phyloP scores from a whole-genome alignment of 2,888 invertebrate species.

The Micoletzkya japonica region DNA sequence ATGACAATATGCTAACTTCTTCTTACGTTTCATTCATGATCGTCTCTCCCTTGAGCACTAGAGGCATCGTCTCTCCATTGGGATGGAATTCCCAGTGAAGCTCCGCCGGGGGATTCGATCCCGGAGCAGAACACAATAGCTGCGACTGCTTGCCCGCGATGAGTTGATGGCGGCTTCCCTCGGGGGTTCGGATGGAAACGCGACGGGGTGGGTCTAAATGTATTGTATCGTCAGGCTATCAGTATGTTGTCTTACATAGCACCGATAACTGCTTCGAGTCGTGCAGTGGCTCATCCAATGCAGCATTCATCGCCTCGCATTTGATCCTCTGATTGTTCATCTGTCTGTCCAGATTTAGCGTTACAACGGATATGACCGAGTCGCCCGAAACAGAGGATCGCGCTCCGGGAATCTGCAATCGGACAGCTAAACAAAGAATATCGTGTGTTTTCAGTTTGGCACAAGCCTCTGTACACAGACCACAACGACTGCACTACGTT shows the following conservation, averaged over 20 bases:
- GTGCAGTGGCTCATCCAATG: conserved; percentile 56
- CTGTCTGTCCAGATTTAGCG: conserved; percentile 52
- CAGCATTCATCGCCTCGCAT: conserved; percentile 58
- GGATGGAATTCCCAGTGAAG: conserved; percentile 44
- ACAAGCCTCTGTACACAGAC: too few relatives aligned
- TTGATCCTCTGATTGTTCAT: conserved; percentile 55
- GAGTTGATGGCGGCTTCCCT: conserved; percentile 42
- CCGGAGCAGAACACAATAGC: conserved; percentile 51
- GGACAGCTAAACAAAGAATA: not conserved
- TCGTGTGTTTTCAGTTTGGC: too few relatives aligned
- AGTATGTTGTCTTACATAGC: conserved; percentile 42
- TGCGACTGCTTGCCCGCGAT: conserved; percentile 48
- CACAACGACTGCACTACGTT: conserved; percentile 29
- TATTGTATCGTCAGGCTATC: not conserved
- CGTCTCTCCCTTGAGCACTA: conserved; percentile 42
- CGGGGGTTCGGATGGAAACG: conserved; percentile 46
- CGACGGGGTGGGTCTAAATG: conserved; percentile 50
- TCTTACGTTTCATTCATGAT: conserved; percentile 47
- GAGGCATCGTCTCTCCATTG: conserved; percentile 36
- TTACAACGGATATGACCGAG: conserved; percentile 47
- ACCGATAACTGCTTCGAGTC: conserved; percentile 50
- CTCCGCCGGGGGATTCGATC: conserved; percentile 60
- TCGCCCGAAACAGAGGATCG: conserved; percentile 51
- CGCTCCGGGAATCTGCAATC: conserved; percentile 47
- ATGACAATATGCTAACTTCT: not conserved